Evolutionary conservation across 92 coral and sea anemone species (phyloP).

Genomic region (Zoanthus sociatus): DNA sequence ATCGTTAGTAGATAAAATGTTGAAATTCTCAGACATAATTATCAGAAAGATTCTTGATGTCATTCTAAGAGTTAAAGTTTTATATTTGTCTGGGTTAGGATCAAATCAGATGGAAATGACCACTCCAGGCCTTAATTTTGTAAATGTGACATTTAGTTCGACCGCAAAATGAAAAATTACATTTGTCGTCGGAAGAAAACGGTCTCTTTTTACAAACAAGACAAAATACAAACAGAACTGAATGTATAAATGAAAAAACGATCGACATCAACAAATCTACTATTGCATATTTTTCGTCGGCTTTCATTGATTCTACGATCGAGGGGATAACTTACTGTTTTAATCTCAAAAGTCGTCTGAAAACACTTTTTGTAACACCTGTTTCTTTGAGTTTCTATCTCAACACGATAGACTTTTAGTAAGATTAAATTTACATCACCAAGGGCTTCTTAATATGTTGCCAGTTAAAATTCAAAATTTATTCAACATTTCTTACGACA

Average conservation of each 20-base stretch:
- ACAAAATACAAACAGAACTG: neutral
- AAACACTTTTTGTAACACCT: neutral
- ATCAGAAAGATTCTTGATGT: neutral
- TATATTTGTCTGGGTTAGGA: constrained; percentile 8
- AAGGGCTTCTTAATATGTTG: constrained; percentile 32
- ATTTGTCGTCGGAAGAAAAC: constrained; percentile 1
- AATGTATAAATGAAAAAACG: no score
- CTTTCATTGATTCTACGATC: no score
- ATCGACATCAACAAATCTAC: no score
- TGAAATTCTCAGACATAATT: neutral
- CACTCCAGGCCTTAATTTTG: neutral
- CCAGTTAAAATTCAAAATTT: constrained; percentile 40
- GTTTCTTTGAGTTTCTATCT: neutral
- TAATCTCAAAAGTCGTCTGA: neutral
- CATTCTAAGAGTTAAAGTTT: constrained; percentile 25
- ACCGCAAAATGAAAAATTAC: constrained; percentile 27
- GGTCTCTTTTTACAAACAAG: neutral
- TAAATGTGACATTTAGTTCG: constrained; percentile 27
- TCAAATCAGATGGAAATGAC: constrained; percentile 20
- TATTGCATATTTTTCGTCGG: no score
- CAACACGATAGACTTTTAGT: neutral
- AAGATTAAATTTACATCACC: constrained; percentile 9
- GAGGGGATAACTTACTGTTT: no score
- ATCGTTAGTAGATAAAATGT: no score
- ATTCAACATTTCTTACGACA: constrained; percentile 17